These are phyloP conservation scores for Crematogaster levior DNA, from an alignment of 2,888 invertebrate species.

Conservation along the genomic window DNA sequence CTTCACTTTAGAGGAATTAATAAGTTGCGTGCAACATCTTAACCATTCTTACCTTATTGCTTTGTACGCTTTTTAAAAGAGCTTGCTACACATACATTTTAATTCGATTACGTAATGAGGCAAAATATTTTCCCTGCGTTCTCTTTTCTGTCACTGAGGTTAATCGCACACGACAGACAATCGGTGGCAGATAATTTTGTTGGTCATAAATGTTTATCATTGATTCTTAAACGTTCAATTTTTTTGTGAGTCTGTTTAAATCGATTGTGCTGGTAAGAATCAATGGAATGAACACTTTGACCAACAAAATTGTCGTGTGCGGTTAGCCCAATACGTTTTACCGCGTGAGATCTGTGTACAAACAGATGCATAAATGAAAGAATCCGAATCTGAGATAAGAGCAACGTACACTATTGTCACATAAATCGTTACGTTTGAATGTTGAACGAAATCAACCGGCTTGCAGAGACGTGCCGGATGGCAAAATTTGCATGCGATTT, in stretches of 20 bases:
- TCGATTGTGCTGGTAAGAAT: no score
- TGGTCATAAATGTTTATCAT: no score
- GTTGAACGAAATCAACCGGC: neutral
- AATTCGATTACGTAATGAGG: neutral
- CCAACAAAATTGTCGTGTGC: no score
- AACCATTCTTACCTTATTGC: neutral
- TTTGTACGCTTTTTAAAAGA: neutral
- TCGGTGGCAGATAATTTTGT: no score
- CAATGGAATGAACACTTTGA: no score
- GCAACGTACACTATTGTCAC: neutral
- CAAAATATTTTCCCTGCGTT: neutral
- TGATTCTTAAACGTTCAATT: no score
- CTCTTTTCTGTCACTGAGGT: neutral
- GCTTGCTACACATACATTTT: neutral
- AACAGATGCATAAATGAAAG: neutral
- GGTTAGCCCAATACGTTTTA: neutral
- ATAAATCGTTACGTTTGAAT: neutral
- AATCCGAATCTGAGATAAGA: neutral
- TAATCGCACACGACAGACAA: no score
- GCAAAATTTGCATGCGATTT: neutral
- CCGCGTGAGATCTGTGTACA: neutral
- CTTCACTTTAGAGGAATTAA: neutral
- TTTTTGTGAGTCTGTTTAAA: no score
- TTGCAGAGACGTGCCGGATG: constrained; percentile 3
- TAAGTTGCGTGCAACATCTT: neutral